A percentile compares a stretch with the other conserved stretches of the same genome.
Evolutionary conservation across 2,888 invertebrate genomes (phyloP).

Genomic region (Leptinotarsa juncta): DNA sequence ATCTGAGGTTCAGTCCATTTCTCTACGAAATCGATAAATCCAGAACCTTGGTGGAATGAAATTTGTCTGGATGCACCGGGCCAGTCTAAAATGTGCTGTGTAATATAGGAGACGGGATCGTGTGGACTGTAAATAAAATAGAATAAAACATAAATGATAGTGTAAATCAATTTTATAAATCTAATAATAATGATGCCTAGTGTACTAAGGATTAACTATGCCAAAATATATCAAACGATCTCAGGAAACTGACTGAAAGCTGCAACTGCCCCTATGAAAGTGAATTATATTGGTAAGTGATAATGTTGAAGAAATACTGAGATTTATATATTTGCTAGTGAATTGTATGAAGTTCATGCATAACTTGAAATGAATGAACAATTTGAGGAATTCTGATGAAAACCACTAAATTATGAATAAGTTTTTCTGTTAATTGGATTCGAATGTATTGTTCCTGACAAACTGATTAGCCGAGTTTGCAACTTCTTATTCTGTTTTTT

Average conservation of each 20-base stretch:
- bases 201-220: background rate
- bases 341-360: no score
- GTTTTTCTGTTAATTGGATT: no score
- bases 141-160: background rate
- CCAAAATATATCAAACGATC: background rate
- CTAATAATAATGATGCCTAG: background rate
- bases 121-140: constrained; percentile 24
- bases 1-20: background rate
- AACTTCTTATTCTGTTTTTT: no score
- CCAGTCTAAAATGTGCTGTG: constrained; percentile 28
- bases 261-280: background rate
- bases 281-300: background rate
- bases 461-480: no score
- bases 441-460: no score
- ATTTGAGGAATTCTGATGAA: no score
- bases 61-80: constrained; percentile 21
- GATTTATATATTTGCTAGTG: no score
- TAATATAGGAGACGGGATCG: constrained; percentile 31
- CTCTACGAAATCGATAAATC: constrained; percentile 1
- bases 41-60: constrained; percentile 33
- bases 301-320: background rate
- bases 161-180: background rate
- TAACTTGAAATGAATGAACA: no score
- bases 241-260: constrained; percentile 1
- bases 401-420: no score